These are phyloP conservation scores for Helleia helle DNA, from an alignment of 2,888 invertebrate genomes.

Conservation along the genomic window DNA sequence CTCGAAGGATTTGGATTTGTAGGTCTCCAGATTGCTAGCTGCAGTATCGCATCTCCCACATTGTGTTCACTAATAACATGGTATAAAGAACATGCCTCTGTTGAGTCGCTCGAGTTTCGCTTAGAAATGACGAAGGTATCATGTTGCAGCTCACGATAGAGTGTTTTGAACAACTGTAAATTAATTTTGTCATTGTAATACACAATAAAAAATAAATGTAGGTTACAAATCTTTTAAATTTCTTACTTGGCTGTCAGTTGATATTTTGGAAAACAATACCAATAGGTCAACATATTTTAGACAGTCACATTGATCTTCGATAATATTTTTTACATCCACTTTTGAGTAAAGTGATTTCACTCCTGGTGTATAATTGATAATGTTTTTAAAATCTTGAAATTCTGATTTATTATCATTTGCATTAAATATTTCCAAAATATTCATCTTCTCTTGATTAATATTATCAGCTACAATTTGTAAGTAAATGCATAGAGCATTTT, in stretches of 20 bases:
- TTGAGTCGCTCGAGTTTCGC: no score
- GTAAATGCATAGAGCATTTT: constrained; percentile 21
- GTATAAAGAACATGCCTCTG: constrained; percentile 26
- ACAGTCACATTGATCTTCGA: constrained; percentile 8
- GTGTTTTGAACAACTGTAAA: constrained; percentile 22
- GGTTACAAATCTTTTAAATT: no score
- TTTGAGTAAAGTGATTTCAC: constrained; percentile 18
- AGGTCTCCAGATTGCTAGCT: constrained; percentile 14
- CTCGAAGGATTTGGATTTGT: constrained; percentile 25
- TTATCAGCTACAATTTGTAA: constrained; percentile 34
- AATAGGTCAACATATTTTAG: constrained; percentile 21
- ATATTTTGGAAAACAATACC: constrained; percentile 25
- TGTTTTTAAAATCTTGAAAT: constrained; percentile 17
- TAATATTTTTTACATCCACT: constrained; percentile 17
- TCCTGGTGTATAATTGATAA: constrained; percentile 18
- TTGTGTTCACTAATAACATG: constrained; percentile 24
- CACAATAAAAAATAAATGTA: no score
- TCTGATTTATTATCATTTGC: constrained; percentile 14
- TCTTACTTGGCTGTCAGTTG: constrained; percentile 27
- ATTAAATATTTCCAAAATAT: constrained; percentile 24
- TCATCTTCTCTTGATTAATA: constrained; percentile 25
- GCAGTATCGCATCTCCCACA: constrained; percentile 17
- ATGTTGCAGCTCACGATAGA: constrained; percentile 23
- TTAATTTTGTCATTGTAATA: not conserved
- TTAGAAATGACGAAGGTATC: constrained; percentile 29